Base-by-base conservation (phyloP, 2,888 invertebrate species). In the Scaptomyza cyrtandrae region DNA sequence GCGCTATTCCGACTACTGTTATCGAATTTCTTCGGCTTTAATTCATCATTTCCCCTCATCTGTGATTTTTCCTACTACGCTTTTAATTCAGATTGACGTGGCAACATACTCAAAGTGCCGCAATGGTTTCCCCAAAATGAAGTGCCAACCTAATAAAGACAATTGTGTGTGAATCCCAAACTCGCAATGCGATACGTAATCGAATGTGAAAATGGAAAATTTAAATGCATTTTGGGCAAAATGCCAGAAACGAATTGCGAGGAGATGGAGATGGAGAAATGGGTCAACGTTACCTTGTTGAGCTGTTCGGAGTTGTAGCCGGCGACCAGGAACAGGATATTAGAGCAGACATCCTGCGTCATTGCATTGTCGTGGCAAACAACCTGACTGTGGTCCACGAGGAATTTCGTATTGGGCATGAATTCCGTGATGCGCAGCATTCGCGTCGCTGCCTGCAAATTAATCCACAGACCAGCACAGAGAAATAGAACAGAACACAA, bases 241-340 rank as follows among this genome's bases (percentile, higher is more conserved):
- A 60, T 55, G 33, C 37, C 33, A 49, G 11, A 10, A 10, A 35
- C 1, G 16, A 6, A 45, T n/a, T 9, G n/a, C n/a, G 10, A 7
- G 45, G 1, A 9, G 33, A 24, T 24, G 24, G 24, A 24, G 24
- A 3, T 39, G 5, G 14, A 2, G 33, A 24, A 14, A 2, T 19
- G 31, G 27, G 16, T 16, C 29, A 54, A 75, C 82, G 71, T 78
- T 78, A 94, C 94, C 90, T 91, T 92, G 90, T 95, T 95, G 66
- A 95, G 90, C 85, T 94, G 93, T 45, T 93, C 91, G 6, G 92
- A 91, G 91, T 94, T 94, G 71, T 92, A 93, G 49, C 95, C 95
- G 43, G 93, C 93, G 2, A 95, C 91, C 53, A 95, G 88, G 88
- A 95, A 95, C 37, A 95, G 90, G 37, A 94, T 89, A 78, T 94